Base-by-base conservation (phyloP, 2,113 vertebrate species). In the Sorex fumeus region DNA sequence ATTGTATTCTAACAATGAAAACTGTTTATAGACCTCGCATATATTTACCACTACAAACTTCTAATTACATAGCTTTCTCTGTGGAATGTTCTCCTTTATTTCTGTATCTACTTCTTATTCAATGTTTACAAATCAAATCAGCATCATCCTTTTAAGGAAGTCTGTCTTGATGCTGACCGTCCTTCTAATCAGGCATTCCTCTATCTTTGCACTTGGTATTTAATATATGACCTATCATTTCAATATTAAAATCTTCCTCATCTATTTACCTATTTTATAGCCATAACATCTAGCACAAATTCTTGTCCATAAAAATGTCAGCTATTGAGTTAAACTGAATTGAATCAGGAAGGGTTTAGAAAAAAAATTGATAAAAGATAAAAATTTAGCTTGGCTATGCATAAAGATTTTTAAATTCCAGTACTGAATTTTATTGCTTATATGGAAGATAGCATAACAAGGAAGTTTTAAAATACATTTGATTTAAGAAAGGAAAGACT, bases 401-500 rank as follows among this genome's bases (percentile, higher is more conserved):
- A 15, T 72, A 64, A 57, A 11, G 30, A 13, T 18, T 67, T 62
- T 16, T 36, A 32, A 79, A 91, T 75, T 18, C 30, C 50, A 53
- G 13, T 60, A 87, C 32, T 7, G 4, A 45, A 50, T 93, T 76
- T 64, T 81, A 74, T 75, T 27, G 16, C 43, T 30, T 30, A 83
- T 72, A 57, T 84, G 28, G 90, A 84, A 88, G n/a, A 64, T 64
- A 36, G 34, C 66, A 80, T 15, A 88, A n/a, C 62, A 53, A 78
- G 19, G 6, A 79, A 81, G 21, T 27, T 28, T 11, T 19, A 71
- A 75, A 91, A 25, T 43, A 12, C 18, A 30, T 18, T 6, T 86
- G 62, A 88, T 84, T 83, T 83, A 88, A 86, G 62, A 88, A 88
- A 86, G 43, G 21, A 69, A 79, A 88, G 36, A 40, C 43, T 23